phyloP scores from a whole-genome alignment of 2,888 invertebrate species.

The Oligia fasciuncula region DNA sequence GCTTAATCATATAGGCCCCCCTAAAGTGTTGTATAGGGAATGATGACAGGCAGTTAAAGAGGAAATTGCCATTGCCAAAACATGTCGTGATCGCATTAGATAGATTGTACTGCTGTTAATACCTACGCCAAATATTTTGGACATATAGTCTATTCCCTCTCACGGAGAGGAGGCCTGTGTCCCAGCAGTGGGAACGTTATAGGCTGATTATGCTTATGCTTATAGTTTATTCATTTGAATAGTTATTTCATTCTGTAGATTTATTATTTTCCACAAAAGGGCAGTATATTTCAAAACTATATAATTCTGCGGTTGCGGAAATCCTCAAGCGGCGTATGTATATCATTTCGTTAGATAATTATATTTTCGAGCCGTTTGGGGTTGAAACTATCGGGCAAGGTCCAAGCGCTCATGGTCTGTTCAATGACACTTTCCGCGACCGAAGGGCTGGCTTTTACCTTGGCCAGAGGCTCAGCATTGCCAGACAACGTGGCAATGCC shows the following conservation, averaged over 20 bases:
- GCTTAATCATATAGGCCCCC: neutral
- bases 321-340: neutral
- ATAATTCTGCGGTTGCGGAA: neutral
- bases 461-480: neutral
- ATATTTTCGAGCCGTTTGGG: neutral
- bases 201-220: too few species aligned
- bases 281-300: neutral
- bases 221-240: neutral
- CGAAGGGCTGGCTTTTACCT: neutral
- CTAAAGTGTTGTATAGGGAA: neutral
- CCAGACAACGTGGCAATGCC: neutral
- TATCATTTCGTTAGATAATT: neutral
- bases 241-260: neutral
- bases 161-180: too few species aligned
- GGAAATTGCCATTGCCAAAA: conserved; percentile 1
- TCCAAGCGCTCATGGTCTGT: neutral
- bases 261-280: neutral
- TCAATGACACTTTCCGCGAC: neutral
- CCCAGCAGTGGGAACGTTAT: too few species aligned
- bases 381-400: neutral
- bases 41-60: neutral
- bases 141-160: neutral
- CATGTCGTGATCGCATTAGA: neutral
- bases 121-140: neutral
- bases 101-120: neutral